Evolutionary conservation across 2,797 vertebrate genomes (phyloP).

Genomic region (Acanthiza pusilla): DNA sequence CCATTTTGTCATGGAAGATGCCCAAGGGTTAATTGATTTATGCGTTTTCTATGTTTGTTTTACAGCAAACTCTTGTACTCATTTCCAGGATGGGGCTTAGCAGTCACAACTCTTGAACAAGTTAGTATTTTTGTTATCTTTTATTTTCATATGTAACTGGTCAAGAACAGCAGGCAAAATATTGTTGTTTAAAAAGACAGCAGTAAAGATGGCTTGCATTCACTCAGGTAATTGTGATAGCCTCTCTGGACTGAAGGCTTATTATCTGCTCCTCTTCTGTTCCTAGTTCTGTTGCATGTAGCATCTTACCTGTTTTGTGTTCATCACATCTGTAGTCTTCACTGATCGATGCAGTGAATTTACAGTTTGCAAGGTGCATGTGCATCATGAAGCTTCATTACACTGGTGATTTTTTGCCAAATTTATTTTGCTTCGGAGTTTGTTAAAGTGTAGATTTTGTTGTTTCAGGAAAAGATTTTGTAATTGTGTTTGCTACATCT

Average conservation of each 20-base stretch:
- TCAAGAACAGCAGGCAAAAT: background rate
- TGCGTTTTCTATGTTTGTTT: background rate
- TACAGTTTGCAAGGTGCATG: background rate
- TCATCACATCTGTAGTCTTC: background rate
- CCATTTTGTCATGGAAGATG: background rate
- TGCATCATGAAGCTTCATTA: background rate
- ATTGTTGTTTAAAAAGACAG: background rate
- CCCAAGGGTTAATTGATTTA: background rate
- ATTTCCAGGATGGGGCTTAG: conserved; percentile 85
- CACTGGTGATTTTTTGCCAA: background rate
- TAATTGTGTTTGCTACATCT: background rate
- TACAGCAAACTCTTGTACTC: conserved; percentile 88
- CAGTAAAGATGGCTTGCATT: background rate
- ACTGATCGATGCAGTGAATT: background rate
- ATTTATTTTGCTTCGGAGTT: background rate
- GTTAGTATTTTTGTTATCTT: conserved; percentile 69
- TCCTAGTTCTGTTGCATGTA: background rate
- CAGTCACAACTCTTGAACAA: conserved; percentile 88
- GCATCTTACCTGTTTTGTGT: background rate
- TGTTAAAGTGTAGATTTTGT: background rate
- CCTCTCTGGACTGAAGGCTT: background rate
- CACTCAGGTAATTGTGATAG: background rate
- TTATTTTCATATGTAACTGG: background rate
- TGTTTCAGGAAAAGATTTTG: background rate
- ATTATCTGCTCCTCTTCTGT: background rate